Percentiles rank a stretch among this genome's conserved stretches.
These are phyloP conservation scores for Trachymyrmex septentrionalis DNA, from an alignment of 1,140 invertebrate genomes.

Conservation along the genomic window DNA sequence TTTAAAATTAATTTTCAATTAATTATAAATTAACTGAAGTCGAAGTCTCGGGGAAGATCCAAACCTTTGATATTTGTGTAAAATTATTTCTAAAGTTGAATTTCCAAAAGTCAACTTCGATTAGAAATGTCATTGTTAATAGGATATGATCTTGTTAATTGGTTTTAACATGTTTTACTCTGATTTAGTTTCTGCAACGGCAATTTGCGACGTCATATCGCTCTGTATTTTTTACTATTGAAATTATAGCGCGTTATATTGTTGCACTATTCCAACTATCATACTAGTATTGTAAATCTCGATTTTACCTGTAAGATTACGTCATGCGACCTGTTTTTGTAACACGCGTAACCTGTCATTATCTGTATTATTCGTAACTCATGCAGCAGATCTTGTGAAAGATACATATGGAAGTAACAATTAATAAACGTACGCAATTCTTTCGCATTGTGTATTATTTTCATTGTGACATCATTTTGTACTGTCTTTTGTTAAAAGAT, in stretches of 20 bases:
- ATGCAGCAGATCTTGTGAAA: neutral
- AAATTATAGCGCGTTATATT: neutral
- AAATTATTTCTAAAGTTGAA: neutral
- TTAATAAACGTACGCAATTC: neutral
- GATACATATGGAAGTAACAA: neutral
- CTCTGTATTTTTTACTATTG: neutral
- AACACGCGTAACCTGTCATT: neutral
- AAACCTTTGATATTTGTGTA: neutral
- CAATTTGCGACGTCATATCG: neutral
- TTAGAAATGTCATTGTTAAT: neutral
- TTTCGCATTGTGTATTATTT: neutral
- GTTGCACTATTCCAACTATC: neutral
- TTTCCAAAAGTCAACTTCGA: neutral
- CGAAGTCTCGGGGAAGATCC: neutral
- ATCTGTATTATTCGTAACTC: neutral
- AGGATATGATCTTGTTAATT: neutral
- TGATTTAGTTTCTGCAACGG: neutral
- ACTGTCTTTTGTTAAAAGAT: neutral
- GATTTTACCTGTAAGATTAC: constrained; percentile 12
- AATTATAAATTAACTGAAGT: neutral
- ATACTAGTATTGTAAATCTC: neutral
- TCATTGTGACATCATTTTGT: neutral
- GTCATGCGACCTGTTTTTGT: neutral
- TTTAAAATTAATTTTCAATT: neutral
- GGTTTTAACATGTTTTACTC: neutral